Evolutionary conservation across 2,113 vertebrate genomes (phyloP), one percentile per base, ranked within the genome.

Genomic region (Macquaria australasica): DNA sequence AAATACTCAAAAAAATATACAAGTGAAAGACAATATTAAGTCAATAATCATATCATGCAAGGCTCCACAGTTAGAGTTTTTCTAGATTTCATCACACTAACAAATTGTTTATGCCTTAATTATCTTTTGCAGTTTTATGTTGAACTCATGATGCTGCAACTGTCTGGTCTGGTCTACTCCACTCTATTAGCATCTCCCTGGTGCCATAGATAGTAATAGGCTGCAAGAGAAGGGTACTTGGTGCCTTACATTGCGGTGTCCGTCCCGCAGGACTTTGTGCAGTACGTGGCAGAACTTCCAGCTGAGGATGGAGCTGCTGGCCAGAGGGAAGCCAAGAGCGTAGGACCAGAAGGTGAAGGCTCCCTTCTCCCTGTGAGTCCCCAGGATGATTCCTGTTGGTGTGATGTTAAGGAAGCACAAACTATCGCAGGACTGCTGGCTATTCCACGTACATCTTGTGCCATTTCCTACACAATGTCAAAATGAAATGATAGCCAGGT

Each of bases 271-370:
- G 43, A 99, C 93, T 93, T 99, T 99, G 96, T 99, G 98, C 14
- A 99, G 93, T 5, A 99, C 98, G 0, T 99, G 97, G 92, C 97
- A 99, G 95, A 99, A 99, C 94, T 99, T 99, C 98, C 98, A 99
- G 95, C 98, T 97, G 90, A 99, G 96, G 93, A 99, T 97, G 90
- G 98, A 95, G 45, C 96, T 99, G 95, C 96, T 97, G 86, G 97
- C 92, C 77, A 99, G 92, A 0, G 98, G 98, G 76, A 99, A 96
- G 23, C 98, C 98, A 0, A 98, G 96, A 67, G 98, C 97, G 0
- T 99, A 99, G 55, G 98, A 99, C 98, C 98, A 99, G 94, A 99
- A 99, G 59, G 98, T 99, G 86, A 96, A 97, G 0, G 98, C 98
- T 1, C 98, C 98, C 92, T 99, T 99, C 95, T 99, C 98, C 0